A percentile compares a stretch with the other conserved stretches of the same genome.
These are phyloP conservation scores for Steinernema carpocapsae DNA, from an alignment of 2,888 invertebrate genomes.

Conservation along the genomic window DNA sequence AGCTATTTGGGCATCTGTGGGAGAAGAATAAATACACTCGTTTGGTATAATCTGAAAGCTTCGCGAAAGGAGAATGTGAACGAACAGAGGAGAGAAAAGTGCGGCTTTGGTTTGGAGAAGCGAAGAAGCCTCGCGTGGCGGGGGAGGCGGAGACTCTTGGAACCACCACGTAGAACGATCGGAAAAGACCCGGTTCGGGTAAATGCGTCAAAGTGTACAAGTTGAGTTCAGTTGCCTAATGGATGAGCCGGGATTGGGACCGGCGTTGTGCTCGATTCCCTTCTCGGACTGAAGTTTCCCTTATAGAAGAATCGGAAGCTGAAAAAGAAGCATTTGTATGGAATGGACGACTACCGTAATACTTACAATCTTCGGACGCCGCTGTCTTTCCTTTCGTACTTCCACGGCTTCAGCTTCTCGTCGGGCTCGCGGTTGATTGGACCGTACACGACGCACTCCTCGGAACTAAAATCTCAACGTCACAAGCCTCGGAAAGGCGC, in stretches of 20 bases:
- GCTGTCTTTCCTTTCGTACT: constrained; percentile 71
- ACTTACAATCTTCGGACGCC: constrained; percentile 44
- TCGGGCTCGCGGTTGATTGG: constrained; percentile 94
- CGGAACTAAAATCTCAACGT: constrained; percentile 40
- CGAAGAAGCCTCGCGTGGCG: background rate
- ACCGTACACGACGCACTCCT: constrained; percentile 79
- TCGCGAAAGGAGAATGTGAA: constrained; percentile 2
- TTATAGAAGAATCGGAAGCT: constrained; percentile 30
- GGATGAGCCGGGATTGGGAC: constrained; percentile 25
- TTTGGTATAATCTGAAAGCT: constrained; percentile 26
- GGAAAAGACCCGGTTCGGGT: constrained; percentile 13
- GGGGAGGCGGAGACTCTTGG: too few species aligned
- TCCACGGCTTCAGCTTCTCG: constrained; percentile 87
- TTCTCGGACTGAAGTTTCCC: constrained; percentile 19
- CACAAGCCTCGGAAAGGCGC: background rate
- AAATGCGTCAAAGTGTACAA: constrained; percentile 21
- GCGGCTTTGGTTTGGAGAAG: background rate
- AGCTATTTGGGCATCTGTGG: constrained; percentile 20
- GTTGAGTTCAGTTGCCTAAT: background rate
- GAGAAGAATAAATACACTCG: constrained; percentile 10
- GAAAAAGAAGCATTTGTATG: background rate
- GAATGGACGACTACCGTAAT: background rate
- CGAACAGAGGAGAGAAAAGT: constrained; percentile 17
- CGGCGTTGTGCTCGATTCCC: constrained; percentile 9
- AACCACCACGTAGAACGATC: background rate